Evolutionary conservation across 1,140 invertebrate species (phyloP), one percentile per base, ranked within the genome.

Genomic region (Drosophila equinoxialis): DNA sequence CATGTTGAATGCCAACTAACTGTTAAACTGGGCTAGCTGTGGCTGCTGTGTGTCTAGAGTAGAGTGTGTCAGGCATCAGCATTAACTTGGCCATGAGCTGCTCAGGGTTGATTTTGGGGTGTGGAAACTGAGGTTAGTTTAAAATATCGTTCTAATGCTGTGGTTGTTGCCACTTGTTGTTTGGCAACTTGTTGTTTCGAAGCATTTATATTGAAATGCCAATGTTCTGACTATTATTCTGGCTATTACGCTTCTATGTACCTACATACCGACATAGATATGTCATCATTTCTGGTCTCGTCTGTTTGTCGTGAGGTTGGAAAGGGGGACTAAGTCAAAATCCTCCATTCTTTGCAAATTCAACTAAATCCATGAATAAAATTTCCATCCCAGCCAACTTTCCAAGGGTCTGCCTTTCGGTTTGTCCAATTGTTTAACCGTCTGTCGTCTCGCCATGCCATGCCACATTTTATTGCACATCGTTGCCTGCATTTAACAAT

Each of bases 361-460:
- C 83, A 89, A 89, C 83, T 87, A 87, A 87, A 89, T 89, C 84
- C 83, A 87, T 87, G 83, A 87, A 87, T 87, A 87, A 87, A 87
- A 87, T 87, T 85, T 82, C 67, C 80, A 72, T 68, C 61, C 79
- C 65, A 64, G 57, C 62, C 37, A 13, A 11, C 54, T 33, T 17
- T 8, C 30, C 33, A 39, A 54, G 65, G 30, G 45, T 17, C 60
- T 60, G 64, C n/a, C 72, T 54, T 37, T 26, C 68, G 60, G 71
- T 67, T 23, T 64, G 65, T 30, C 45, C 45, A 51, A 17, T 37
- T 77, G 71, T 68, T 69, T 65, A 48, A 20, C 45, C 6, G 45
- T 48, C 45, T 48, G 45, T 23, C 45, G 45, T 51, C 45, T 51
- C 45, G 45, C 45, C 45, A 51, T 51, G 45, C 45, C 45, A 51